Percentiles rank a stretch among this genome's conserved stretches.
These are phyloP conservation scores for Alitta virens DNA, from an alignment of 2,888 invertebrate species.

Conservation along the genomic window DNA sequence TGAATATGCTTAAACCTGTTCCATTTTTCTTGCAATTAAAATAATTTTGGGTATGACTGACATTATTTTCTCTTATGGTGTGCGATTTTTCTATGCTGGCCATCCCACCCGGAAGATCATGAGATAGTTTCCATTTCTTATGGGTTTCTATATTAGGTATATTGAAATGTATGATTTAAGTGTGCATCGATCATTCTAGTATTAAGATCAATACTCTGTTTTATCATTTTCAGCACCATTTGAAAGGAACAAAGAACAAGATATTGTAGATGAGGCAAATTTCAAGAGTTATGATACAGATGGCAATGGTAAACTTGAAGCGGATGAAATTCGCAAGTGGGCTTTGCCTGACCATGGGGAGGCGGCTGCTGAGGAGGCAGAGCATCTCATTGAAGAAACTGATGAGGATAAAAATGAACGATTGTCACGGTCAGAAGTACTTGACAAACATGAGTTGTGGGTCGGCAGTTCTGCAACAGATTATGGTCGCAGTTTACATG, in stretches of 20 bases:
- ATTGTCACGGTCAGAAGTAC: slow-evolving; percentile 82
- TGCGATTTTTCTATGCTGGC: too few relatives aligned
- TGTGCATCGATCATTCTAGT: too few relatives aligned
- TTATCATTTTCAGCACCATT: slow-evolving; percentile 9
- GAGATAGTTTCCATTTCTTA: too few relatives aligned
- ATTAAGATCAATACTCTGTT: too few relatives aligned
- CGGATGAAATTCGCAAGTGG: slow-evolving; percentile 87
- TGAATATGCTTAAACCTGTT: too few relatives aligned
- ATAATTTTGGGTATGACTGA: too few relatives aligned
- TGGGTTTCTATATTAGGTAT: too few relatives aligned
- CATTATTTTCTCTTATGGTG: too few relatives aligned
- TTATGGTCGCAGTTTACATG: slow-evolving; percentile 96
- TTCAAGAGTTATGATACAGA: slow-evolving; percentile 66
- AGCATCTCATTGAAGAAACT: slow-evolving; percentile 71
- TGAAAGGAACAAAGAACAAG: slow-evolving; percentile 34
- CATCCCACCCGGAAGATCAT: too few relatives aligned
- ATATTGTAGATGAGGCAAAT: slow-evolving; percentile 39
- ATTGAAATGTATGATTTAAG: too few relatives aligned
- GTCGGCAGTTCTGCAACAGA: slow-evolving; percentile 98
- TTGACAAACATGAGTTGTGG: slow-evolving; percentile 91
- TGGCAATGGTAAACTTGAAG: slow-evolving; percentile 22
- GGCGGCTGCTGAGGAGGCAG: slow-evolving; percentile 85
- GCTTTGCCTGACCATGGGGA: slow-evolving; percentile 75
- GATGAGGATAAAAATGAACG: slow-evolving; percentile 68
- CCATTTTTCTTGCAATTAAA: too few relatives aligned